Evolutionary conservation across 2,113 vertebrate species (phyloP).

Genomic region (Hypanus sabinus): DNA sequence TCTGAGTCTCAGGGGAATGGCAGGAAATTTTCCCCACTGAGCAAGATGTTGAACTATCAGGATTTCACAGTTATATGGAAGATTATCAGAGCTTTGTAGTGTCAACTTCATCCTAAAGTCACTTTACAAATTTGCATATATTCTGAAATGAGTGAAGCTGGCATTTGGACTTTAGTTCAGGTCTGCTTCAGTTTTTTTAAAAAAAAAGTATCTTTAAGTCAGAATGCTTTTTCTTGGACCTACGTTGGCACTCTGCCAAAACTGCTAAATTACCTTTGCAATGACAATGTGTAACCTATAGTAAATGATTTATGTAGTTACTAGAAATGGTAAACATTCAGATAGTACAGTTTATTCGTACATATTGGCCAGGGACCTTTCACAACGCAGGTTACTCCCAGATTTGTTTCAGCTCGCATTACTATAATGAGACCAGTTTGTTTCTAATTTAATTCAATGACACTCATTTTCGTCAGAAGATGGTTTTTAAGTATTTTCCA

Average conservation of each 20-base stretch:
- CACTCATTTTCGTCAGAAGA: neutral
- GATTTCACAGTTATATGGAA: no score
- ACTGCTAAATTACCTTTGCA: neutral
- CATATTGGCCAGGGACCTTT: neutral
- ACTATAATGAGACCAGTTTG: neutral
- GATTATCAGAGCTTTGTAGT: no score
- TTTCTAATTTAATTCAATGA: neutral
- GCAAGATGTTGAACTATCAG: no score
- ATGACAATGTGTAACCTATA: neutral
- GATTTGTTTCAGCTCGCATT: neutral
- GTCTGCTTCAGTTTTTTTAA: neutral
- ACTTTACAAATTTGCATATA: no score
- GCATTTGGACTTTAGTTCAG: neutral
- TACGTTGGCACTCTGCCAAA: neutral
- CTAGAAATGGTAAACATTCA: neutral
- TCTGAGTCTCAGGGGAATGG: no score
- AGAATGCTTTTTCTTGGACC: neutral
- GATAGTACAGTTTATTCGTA: neutral
- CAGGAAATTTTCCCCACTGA: no score
- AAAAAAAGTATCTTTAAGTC: neutral
- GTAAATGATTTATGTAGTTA: neutral
- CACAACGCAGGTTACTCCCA: neutral
- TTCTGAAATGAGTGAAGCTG: neutral
- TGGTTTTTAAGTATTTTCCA: no score
- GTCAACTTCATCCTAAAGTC: no score